Evolutionary conservation across 2,113 vertebrate species (phyloP).

Genomic region (Coregonus clupeaformis): DNA sequence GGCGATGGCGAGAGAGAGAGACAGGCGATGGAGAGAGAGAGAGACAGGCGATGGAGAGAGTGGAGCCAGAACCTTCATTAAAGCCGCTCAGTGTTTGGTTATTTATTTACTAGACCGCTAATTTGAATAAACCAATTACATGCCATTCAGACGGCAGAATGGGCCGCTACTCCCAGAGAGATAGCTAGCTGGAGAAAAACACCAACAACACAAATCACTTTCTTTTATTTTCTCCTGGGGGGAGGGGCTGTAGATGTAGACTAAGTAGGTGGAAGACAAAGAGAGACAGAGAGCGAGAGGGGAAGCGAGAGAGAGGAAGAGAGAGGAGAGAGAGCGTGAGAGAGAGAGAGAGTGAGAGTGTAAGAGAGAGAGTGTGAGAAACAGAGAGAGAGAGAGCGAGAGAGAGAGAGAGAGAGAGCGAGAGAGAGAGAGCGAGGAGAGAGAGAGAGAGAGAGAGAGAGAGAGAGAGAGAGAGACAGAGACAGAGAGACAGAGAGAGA

Average conservation of each 20-base stretch:
- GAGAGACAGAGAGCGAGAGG: too few relatives aligned
- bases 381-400: too few relatives aligned
- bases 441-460: too few relatives aligned
- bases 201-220: too few relatives aligned
- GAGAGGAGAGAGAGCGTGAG: too few relatives aligned
- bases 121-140: constrained; percentile 37
- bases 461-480: too few relatives aligned
- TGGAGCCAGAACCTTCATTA: not conserved
- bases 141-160: not conserved
- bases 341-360: rapidly evolving
- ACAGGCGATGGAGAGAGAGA: not conserved
- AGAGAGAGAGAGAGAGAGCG: not conserved
- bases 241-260: not conserved
- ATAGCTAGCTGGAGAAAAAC: too few relatives aligned
- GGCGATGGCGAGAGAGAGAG: not conserved
- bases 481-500: too few relatives aligned
- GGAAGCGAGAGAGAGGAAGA: too few relatives aligned
- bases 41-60: not conserved
- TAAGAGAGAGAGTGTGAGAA: rapidly evolving
- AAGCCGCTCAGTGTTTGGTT: not conserved
- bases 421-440: not conserved
- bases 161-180: not conserved
- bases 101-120: constrained; percentile 15
- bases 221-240: not conserved
- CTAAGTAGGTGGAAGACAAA: too few relatives aligned